phyloP scores from a whole-genome alignment of 2,888 invertebrate genomes.

The Parasteatoda lunata region DNA sequence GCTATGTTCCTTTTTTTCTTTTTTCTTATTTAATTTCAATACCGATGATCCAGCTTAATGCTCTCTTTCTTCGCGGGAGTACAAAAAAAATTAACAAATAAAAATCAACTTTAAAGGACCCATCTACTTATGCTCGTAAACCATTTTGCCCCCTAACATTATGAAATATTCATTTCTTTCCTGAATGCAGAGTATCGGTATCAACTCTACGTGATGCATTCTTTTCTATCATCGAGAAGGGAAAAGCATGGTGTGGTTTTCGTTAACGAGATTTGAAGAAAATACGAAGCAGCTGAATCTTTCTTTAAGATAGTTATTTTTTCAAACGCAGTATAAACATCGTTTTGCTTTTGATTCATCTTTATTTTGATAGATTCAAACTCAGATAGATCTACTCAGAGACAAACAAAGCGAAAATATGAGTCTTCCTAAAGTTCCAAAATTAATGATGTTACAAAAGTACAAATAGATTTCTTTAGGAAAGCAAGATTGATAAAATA shows the following conservation, averaged over 20 bases:
- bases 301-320: too few species aligned
- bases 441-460: too few species aligned
- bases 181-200: neutral
- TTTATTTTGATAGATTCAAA: too few species aligned
- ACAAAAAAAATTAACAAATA: neutral
- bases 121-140: neutral
- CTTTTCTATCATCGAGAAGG: neutral
- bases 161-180: neutral
- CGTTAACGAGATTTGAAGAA: neutral
- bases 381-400: too few species aligned
- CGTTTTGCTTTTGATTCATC: too few species aligned
- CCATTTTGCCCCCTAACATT: neutral
- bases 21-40: too few species aligned
- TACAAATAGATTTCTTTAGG: too few species aligned
- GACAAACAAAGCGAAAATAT: too few species aligned
- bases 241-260: neutral
- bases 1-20: neutral
- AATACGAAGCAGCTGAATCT: neutral
- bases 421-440: too few species aligned
- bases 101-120: neutral
- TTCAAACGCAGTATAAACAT: too few species aligned
- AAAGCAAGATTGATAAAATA: too few species aligned
- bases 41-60: too few species aligned
- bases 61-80: neutral
- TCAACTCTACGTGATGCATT: neutral